phyloP scores from a whole-genome alignment of 2,797 vertebrate species.

The Cryptoblepharus egeriae region DNA sequence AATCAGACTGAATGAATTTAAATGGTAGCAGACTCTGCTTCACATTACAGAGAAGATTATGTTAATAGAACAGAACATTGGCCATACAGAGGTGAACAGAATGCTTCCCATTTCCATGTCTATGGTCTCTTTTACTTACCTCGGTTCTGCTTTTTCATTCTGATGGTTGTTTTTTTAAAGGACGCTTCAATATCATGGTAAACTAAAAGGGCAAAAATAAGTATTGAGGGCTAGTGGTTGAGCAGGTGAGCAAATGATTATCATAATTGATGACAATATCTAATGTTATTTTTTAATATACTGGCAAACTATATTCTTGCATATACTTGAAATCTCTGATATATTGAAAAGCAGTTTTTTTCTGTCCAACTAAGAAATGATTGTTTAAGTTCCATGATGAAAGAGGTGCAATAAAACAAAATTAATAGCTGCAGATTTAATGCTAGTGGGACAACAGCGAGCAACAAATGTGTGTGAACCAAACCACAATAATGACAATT shows the following conservation, averaged over 20 bases:
- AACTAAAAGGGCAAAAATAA: conserved; percentile 74
- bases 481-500: neutral
- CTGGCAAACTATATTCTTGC: too few species aligned
- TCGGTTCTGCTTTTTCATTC: conserved; percentile 88
- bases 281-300: neutral
- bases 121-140: conserved; percentile 70
- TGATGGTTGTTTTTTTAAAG: conserved; percentile 85
- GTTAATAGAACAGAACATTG: neutral
- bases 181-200: conserved; percentile 85
- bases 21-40: neutral
- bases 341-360: neutral
- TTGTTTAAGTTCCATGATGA: neutral
- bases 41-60: neutral
- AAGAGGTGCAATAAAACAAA: neutral
- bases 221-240: conserved; percentile 8
- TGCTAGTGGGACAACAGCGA: neutral
- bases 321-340: neutral
- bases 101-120: neutral
- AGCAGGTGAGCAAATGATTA: neutral
- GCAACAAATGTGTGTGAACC: neutral
- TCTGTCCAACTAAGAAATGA: neutral
- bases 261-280: neutral
- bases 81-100: neutral
- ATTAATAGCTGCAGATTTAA: neutral
- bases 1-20: neutral